Percentiles rank a stretch among this genome's conserved stretches.
phyloP scores from a whole-genome alignment of 2,113 vertebrate genomes.

The Proterorhinus semilunaris region DNA sequence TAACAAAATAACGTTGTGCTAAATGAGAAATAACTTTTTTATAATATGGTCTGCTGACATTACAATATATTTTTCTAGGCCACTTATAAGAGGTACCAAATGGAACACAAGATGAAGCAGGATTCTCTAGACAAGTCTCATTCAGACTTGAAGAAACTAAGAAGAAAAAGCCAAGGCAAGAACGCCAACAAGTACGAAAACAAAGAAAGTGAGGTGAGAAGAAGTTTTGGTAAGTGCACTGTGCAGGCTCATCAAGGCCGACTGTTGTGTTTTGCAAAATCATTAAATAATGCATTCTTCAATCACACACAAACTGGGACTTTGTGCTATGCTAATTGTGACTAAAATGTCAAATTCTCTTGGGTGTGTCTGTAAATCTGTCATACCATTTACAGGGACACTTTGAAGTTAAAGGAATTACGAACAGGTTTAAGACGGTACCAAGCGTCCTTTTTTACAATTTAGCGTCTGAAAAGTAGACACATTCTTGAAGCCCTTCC shows the following conservation, averaged over 20 bases:
- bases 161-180: conserved; percentile 95
- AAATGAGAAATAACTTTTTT: neutral
- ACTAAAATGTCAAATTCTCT: neutral
- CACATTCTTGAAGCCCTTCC: neutral
- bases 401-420: neutral
- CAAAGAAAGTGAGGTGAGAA: conserved; percentile 91
- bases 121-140: conserved; percentile 93
- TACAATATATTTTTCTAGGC: conserved; percentile 76
- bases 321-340: neutral
- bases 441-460: no score
- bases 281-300: neutral
- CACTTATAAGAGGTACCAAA: conserved; percentile 95
- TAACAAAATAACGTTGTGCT: neutral
- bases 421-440: neutral
- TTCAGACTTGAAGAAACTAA: conserved; percentile 91
- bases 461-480: neutral
- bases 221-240: neutral
- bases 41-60: neutral
- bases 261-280: no score
- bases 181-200: conserved; percentile 90
- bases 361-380: neutral
- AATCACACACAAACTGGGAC: neutral
- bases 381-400: neutral
- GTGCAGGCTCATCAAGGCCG: neutral
- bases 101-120: conserved; percentile 88